These are phyloP conservation scores for Lophura swinhoii DNA, from an alignment of 2,797 vertebrate genomes.

Conservation along the genomic window DNA sequence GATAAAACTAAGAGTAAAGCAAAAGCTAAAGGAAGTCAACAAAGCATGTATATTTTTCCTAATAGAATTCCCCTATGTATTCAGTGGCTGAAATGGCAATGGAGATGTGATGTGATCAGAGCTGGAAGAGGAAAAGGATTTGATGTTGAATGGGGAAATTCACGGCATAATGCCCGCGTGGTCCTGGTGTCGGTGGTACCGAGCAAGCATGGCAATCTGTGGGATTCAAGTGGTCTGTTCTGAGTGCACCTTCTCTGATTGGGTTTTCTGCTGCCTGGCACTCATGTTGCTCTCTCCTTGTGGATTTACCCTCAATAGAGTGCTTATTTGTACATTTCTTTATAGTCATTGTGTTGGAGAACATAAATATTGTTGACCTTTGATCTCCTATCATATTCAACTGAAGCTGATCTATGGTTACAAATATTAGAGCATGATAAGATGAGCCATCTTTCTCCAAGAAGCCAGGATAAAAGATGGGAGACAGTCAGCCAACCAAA, in stretches of 20 bases:
- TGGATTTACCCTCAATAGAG: rapidly evolving
- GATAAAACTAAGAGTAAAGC: neutral
- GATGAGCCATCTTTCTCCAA: conserved; percentile 32
- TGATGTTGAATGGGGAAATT: neutral
- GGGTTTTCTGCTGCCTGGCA: neutral
- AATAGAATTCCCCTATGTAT: neutral
- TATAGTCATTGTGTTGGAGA: neutral
- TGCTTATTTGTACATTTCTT: neutral
- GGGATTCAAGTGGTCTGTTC: neutral
- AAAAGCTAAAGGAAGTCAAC: neutral
- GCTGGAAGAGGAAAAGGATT: neutral
- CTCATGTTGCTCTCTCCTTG: neutral
- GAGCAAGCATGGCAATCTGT: neutral
- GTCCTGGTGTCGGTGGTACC: neutral
- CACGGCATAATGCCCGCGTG: rapidly evolving
- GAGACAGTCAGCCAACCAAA: conserved; percentile 64
- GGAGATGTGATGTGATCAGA: neutral
- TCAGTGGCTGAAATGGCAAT: neutral
- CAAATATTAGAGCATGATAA: conserved; percentile 28
- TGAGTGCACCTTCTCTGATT: rapidly evolving
- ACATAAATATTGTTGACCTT: neutral
- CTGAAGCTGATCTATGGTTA: conserved; percentile 9
- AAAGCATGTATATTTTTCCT: neutral
- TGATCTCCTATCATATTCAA: neutral
- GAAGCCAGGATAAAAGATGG: conserved; percentile 61